Base-by-base conservation (phyloP, 2,113 vertebrate species). In the Stigmatopora argus region DNA sequence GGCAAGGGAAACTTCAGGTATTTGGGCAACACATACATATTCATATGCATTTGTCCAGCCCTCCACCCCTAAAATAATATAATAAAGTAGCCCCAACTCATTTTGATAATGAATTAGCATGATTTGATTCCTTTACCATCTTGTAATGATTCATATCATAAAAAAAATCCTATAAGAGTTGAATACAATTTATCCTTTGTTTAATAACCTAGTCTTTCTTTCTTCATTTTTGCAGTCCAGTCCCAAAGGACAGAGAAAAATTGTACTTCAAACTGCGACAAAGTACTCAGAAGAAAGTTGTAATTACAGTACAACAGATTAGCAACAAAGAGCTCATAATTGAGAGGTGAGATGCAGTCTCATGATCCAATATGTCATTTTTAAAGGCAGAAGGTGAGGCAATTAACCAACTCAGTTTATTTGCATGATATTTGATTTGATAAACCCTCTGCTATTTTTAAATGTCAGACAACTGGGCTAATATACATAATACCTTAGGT, bases 1-100 rank as follows among this genome's bases (percentile, higher is more conserved):
- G 93, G 96, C 70, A 99, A 97, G 90, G 95, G 96, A 73, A 99
- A 96, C 86, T 99, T 93, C 83, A 98, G 94, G 97, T 98, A 75
- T 38, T 41, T 51, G 7, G 46, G 47, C 5, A 44, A 62, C 44
- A 47, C 19, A 6, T 65, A 46, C n/a, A 64, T 23, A 57, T 13
- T 3, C 21, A 38, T 19, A 68, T 21, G 31, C 35, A n/a, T 4
- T 31, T 17, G 44, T 58, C 6, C 15, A 14, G 4, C 46, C 46
- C 46, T 15, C 46, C 46, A 17, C 13, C 46, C 1, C 4, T 5
- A 53, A 45, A n/a, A 44, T 11, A 7, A 41, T 10, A 41, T 12
- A 44, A 17, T 12, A 56, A 56, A 56, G 14, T 2, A 7, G n/a
- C 19, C n/a, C n/a, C 7, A 10, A 23, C n/a, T 12, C 21, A 19